phyloP scores from a whole-genome alignment of 2,797 vertebrate species.

The Falco naumanni region DNA sequence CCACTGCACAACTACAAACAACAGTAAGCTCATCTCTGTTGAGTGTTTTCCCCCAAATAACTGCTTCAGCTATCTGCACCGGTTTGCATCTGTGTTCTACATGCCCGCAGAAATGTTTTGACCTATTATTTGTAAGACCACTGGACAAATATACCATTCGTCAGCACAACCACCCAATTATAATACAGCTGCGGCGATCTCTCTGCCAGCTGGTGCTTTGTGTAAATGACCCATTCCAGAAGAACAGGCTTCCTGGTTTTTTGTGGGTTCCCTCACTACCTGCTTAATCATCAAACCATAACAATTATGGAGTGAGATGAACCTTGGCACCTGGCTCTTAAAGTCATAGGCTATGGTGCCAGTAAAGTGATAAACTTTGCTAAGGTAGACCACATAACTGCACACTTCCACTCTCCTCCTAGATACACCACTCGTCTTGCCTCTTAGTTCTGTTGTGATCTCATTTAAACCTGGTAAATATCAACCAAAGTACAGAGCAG shows the following conservation, averaged over 20 bases:
- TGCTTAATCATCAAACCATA: constrained; percentile 54
- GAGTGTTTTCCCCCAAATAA: background rate
- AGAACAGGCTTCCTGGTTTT: background rate
- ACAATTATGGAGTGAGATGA: background rate
- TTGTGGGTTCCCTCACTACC: constrained; percentile 22
- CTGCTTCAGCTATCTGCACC: background rate
- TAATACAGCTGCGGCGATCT: background rate
- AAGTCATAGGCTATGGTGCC: background rate
- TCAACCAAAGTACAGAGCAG: background rate
- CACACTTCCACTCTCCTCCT: background rate
- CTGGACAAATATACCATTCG: constrained; percentile 54
- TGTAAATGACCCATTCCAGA: constrained; percentile 41
- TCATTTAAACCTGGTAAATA: background rate
- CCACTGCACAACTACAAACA: background rate
- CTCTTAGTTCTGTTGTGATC: background rate
- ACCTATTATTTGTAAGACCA: constrained; percentile 46
- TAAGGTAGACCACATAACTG: background rate
- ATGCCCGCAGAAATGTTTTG: constrained; percentile 30
- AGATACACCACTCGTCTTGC: background rate
- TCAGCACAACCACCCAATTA: constrained; percentile 57
- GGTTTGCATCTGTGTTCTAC: background rate
- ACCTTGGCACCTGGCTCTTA: constrained; percentile 1
- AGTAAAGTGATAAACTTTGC: background rate
- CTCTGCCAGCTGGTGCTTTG: constrained; percentile 51
- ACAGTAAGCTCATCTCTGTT: background rate